A percentile compares a stretch with the other conserved stretches of the same genome.
These are phyloP conservation scores for Cyphomyrus discorhynchus DNA, from an alignment of 2,113 vertebrate genomes.

Conservation along the genomic window DNA sequence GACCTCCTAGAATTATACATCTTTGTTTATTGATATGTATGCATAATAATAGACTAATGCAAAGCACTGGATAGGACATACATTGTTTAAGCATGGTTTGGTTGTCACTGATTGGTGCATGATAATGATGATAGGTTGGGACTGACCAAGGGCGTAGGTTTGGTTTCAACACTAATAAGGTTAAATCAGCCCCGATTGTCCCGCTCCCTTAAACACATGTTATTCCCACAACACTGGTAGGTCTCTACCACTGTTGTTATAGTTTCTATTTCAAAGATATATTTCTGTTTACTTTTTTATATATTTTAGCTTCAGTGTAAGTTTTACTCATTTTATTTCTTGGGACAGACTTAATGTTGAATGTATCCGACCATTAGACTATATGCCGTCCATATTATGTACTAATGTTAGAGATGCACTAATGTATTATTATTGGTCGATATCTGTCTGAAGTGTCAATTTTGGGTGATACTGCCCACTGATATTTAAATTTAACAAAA, in stretches of 20 bases:
- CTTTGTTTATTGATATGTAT: neutral
- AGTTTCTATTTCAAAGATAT: neutral
- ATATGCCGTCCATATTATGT: neutral
- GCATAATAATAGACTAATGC: neutral
- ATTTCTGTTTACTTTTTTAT: neutral
- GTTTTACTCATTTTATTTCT: neutral
- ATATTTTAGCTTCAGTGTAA: neutral
- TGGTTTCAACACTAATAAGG: neutral
- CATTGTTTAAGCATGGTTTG: neutral
- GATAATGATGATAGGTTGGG: neutral
- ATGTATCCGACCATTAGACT: neutral
- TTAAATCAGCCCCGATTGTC: neutral
- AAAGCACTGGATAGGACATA: neutral
- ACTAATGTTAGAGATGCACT: neutral
- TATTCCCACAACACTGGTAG: neutral
- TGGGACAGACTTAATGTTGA: neutral
- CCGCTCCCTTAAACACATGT: neutral
- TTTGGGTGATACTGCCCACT: neutral
- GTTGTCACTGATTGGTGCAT: neutral
- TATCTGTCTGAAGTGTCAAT: neutral
- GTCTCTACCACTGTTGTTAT: neutral
- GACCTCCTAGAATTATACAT: neutral
- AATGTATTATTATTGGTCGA: neutral
- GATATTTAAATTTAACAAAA: neutral
- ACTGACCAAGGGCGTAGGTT: neutral